These are phyloP conservation scores for Dromococcyx pavoninus DNA, from an alignment of 2,797 vertebrate species.

Conservation along the genomic window DNA sequence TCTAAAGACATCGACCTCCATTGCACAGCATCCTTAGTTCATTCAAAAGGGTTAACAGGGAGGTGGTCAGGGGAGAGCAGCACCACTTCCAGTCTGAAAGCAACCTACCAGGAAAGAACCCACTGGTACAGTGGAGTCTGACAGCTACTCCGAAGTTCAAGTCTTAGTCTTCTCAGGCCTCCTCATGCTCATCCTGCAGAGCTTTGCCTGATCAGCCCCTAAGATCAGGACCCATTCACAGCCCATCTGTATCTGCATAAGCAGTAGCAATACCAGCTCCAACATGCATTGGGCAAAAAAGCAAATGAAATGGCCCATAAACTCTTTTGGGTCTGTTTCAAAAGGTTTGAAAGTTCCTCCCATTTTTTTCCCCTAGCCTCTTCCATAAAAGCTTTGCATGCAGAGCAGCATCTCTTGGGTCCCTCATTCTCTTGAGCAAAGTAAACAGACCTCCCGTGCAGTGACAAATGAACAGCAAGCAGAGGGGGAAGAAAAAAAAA, in stretches of 20 bases:
- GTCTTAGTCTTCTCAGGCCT: background rate
- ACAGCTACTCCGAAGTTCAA: background rate
- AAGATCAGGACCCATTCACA: background rate
- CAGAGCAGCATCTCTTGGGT: conserved; percentile 25
- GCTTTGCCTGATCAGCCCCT: background rate
- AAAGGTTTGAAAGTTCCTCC: conserved; percentile 24
- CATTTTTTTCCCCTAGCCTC: conserved; percentile 14
- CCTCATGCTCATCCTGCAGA: background rate
- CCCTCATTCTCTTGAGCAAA: conserved; percentile 51
- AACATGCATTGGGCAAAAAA: background rate
- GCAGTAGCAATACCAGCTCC: background rate
- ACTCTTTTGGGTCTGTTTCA: conserved; percentile 37
- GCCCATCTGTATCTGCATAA: background rate
- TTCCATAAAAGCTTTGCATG: conserved; percentile 58
- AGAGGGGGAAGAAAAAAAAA: conserved; percentile 1
- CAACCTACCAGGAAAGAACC: background rate
- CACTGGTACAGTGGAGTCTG: background rate
- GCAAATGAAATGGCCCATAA: conserved; percentile 5
- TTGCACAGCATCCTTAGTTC: background rate
- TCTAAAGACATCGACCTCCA: background rate
- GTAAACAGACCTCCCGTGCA: conserved; percentile 62
- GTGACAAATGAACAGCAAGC: conserved; percentile 57
- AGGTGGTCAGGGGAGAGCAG: background rate
- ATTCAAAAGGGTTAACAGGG: background rate
- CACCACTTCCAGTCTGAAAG: background rate